Percentiles rank a stretch among this genome's conserved stretches.
Conservation (phyloP, 2,113 vertebrate genomes). For the Aspidoscelis tigris region DNA sequence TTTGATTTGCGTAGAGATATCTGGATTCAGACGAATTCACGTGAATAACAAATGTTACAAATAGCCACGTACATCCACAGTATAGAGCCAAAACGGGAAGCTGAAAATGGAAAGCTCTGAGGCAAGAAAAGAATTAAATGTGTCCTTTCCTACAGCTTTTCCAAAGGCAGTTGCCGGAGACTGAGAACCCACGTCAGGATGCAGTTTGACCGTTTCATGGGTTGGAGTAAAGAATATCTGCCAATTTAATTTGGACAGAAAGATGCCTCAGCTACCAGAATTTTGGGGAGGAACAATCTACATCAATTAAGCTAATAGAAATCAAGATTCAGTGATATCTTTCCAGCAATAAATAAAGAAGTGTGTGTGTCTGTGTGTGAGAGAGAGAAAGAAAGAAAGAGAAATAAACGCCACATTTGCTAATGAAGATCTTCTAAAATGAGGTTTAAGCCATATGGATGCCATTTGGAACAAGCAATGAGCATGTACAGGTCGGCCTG, state of each 20-base stretch:
- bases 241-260: background rate
- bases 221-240: background rate
- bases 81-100: too few species aligned
- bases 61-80: too few species aligned
- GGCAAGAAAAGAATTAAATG: background rate
- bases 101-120: background rate
- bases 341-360: conserved; percentile 7
- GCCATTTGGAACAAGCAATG: conserved; percentile 88
- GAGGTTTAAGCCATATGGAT: conserved; percentile 90
- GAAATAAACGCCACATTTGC: conserved; percentile 35
- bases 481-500: conserved; percentile 86
- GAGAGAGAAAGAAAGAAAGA: background rate
- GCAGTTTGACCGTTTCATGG: background rate
- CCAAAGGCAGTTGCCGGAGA: background rate
- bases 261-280: background rate
- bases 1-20: too few species aligned
- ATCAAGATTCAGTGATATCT: conserved; percentile 27
- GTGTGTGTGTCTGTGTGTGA: too few species aligned
- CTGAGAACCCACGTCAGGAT: background rate
- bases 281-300: background rate
- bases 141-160: background rate
- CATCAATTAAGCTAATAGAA: background rate
- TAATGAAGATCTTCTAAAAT: conserved; percentile 82
- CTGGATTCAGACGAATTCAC: too few species aligned
- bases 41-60: too few species aligned